Evolutionary conservation across 1,140 invertebrate genomes (phyloP), one percentile per base, ranked within the genome.

Genomic region (Anastatus disparis): DNA sequence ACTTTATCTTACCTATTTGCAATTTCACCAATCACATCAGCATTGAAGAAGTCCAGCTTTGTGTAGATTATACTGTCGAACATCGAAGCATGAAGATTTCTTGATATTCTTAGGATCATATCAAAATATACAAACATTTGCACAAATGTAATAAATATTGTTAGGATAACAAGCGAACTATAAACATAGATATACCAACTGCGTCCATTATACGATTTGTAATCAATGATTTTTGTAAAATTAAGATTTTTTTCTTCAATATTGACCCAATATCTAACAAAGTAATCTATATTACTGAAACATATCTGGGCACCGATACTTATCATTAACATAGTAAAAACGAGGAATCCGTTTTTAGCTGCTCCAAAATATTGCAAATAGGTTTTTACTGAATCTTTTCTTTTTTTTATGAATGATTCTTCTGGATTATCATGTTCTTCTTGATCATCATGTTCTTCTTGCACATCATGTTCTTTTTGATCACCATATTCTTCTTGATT

Each of bases 41-140:
- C 88, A 78, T 95, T 93, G 81, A 95, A 96, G 84, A 96, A 96
- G 2, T 89, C 85, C 91, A 95, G 94, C 0, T 91, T 89, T 0
- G 92, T 90, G 1, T 90, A 87, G 0, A 93, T 89, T 44, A 95
- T 90, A 15, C 89, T 88, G n/a, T 82, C 79, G 81, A 96, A 96
- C 93, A 97, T 95, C n/a, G 81, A 84, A 76, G 92, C 91, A 81
- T 95, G 94, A 6, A 96, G 84, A 40, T 86, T 89, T 2, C 88
- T 89, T 0, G 94, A 94, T 6, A 93, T 89, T 46, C 87, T 87
- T 87, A 94, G 91, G 42, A 92, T 91, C 75, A 91, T 76, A 35
- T 82, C 79, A 71, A 92, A 93, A 84, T 94, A 95, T 59, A 88
- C 82, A 75, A 89, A 85, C 62, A 88, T 87, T 55, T 89, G 86